Evolutionary conservation across 2,797 vertebrate genomes (phyloP), one percentile per base, ranked within the genome.

Genomic region (Malacoctenus gilli): DNA sequence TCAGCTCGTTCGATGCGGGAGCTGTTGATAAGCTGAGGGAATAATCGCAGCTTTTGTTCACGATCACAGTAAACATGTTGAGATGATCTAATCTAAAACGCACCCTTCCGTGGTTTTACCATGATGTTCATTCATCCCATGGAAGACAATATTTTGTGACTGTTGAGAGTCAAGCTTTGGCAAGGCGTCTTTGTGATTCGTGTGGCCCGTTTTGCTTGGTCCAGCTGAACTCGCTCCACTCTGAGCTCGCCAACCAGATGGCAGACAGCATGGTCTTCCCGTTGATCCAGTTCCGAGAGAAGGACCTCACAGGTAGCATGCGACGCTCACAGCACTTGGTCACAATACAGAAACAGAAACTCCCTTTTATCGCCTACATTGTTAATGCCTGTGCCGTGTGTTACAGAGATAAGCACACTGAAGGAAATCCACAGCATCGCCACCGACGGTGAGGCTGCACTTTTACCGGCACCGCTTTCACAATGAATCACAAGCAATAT

Each of bases 281-380:
- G 42, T 90, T 99, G 78, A 94, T 99, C 83, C 96, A 96, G 12
- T 99, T 99, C 85, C 87, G 97, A 76, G 97, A 99, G 87, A 98
- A 97, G 72, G 97, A 99, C 82, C 95, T 99, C 74, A 98, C 97
- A 89, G 97, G 97, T 99, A 92, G 41, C n/a, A n/a, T n/a, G n/a
- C 2, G 11, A 1, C 5, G 20, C 37, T 4, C 25, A 28, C n/a
- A n/a, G n/a, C n/a, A n/a, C n/a, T 28, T 28, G 12, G 32, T 3
- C 14, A 13, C 12, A 1, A 30, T 28, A 18, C 18, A 11, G 8
- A 60, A 41, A 12, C 34, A 6, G 15, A 32, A 8, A 44, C 3
- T 3, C 11, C 25, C 49, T 48, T 23, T 54, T 14, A 23, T 5
- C 1, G 18, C 51, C n/a, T 16, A 37, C 5, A 5, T 50, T 31